phyloP scores from a whole-genome alignment of 2,888 invertebrate genomes.

The Iphiclides podalirius region DNA sequence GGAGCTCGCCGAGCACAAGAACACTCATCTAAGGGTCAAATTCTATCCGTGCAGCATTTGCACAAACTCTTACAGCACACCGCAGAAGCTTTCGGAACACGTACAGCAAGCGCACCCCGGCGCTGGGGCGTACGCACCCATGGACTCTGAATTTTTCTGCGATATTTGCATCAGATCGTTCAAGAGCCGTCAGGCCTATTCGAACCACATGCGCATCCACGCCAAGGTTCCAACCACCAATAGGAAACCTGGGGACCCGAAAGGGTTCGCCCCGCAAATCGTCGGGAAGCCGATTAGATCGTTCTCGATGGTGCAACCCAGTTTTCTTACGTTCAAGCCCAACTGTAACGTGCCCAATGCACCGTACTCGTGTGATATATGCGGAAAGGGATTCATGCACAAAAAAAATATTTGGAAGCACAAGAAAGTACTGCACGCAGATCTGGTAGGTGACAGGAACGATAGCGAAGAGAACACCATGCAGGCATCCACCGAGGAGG shows the following conservation, averaged over 20 bases:
- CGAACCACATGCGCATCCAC: slow-evolving; percentile 78
- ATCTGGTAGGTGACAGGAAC: slow-evolving; percentile 64
- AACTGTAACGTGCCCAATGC: slow-evolving; percentile 69
- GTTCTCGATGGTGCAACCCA: slow-evolving; percentile 55
- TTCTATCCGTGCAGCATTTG: slow-evolving; percentile 82
- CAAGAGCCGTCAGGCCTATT: slow-evolving; percentile 77
- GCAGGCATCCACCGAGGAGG: slow-evolving; percentile 75
- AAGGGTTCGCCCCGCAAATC: slow-evolving; percentile 65
- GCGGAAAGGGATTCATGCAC: slow-evolving; percentile 81
- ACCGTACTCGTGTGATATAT: slow-evolving; percentile 81
- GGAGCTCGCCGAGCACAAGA: slow-evolving; percentile 83
- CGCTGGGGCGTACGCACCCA: slow-evolving; percentile 40
- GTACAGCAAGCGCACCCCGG: slow-evolving; percentile 74
- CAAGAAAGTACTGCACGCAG: slow-evolving; percentile 75
- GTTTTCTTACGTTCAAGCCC: slow-evolving; percentile 59
- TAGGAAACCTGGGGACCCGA: slow-evolving; percentile 60
- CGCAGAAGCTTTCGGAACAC: slow-evolving; percentile 80
- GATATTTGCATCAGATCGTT: slow-evolving; percentile 81
- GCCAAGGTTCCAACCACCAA: slow-evolving; percentile 75
- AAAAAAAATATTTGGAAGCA: slow-evolving; percentile 79
- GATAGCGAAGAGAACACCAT: slow-evolving; percentile 75
- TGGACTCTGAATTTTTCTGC: slow-evolving; percentile 73
- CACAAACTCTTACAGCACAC: slow-evolving; percentile 81
- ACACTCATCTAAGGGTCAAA: slow-evolving; percentile 83
- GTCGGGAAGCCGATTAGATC: slow-evolving; percentile 68